A percentile compares a stretch with the other conserved stretches of the same genome.
phyloP scores from a whole-genome alignment of 2,113 vertebrate species.

The Rhadina sibilatrix region DNA sequence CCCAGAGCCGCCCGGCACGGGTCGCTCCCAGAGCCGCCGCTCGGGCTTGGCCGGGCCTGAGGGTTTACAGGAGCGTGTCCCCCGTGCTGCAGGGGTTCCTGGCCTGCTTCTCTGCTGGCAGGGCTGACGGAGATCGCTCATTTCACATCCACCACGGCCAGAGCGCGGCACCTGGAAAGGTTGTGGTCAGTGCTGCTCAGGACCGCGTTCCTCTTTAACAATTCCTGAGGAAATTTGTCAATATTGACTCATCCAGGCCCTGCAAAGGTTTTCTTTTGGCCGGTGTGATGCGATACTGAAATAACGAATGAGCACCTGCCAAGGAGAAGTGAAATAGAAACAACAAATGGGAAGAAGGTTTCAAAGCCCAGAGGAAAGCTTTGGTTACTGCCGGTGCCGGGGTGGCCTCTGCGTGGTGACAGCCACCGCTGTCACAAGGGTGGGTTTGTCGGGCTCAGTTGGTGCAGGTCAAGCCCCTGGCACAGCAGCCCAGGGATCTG shows the following conservation, averaged over 20 bases:
- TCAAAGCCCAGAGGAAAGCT: not conserved
- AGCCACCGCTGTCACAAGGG: not conserved
- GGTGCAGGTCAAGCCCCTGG: not conserved
- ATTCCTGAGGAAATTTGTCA: not conserved
- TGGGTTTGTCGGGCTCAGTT: accelerated
- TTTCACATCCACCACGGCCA: accelerated
- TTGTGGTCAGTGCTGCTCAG: not conserved
- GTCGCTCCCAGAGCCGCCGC: accelerated
- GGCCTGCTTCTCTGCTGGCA: not conserved
- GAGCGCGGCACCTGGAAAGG: not conserved
- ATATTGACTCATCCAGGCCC: not conserved
- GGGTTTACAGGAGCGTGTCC: not conserved
- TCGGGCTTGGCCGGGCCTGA: not conserved
- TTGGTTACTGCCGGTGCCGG: accelerated
- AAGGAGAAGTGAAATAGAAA: not conserved
- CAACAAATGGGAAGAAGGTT: not conserved
- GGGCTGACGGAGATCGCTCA: accelerated
- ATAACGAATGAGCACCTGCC: not conserved
- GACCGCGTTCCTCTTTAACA: not conserved
- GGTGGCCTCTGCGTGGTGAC: not conserved
- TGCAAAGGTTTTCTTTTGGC: not conserved
- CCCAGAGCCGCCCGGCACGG: not conserved
- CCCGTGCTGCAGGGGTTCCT: not conserved
- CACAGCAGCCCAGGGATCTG: not conserved
- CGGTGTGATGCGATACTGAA: not conserved